Conservation (phyloP, 2,888 invertebrate species). For the Seira sanloemensis region DNA sequence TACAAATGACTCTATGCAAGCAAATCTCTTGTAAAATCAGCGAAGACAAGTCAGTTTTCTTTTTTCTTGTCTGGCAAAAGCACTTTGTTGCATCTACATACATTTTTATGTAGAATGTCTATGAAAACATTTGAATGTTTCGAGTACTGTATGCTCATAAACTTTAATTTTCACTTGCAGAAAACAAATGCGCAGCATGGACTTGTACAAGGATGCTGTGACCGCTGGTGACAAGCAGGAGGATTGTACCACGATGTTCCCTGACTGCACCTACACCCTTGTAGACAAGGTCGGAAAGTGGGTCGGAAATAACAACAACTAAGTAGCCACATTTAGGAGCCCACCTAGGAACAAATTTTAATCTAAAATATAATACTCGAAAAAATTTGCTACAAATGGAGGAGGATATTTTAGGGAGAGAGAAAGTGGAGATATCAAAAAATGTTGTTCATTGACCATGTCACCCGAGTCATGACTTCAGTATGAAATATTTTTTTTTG, state of each 20-base stretch:
- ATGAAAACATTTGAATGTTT: not conserved
- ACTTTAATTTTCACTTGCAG: conserved; percentile 53
- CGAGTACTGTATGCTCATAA: not conserved
- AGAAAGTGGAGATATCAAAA: conserved; percentile 38
- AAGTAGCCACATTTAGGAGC: conserved; percentile 42
- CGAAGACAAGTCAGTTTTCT: not conserved
- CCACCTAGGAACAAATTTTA: conserved; percentile 50
- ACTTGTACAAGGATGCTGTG: conserved; percentile 74
- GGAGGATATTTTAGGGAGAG: not conserved
- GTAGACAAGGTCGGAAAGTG: conserved; percentile 74
- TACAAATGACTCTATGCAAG: not conserved
- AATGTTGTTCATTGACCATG: conserved; percentile 31
- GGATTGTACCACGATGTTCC: conserved; percentile 71
- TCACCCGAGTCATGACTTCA: not conserved
- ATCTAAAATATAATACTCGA: conserved; percentile 52
- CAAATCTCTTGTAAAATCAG: not conserved
- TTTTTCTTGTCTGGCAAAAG: not conserved
- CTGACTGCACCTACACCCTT: conserved; percentile 74
- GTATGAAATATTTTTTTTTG: conserved; percentile 47
- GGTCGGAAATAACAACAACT: conserved; percentile 68
- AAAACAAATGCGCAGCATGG: conserved; percentile 74
- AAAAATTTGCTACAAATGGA: conserved; percentile 10
- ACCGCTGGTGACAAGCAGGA: conserved; percentile 72
- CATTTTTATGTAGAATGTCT: not conserved
- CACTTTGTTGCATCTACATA: not conserved